Conservation (phyloP, 2,113 vertebrate species). For the Octodon degus region DNA sequence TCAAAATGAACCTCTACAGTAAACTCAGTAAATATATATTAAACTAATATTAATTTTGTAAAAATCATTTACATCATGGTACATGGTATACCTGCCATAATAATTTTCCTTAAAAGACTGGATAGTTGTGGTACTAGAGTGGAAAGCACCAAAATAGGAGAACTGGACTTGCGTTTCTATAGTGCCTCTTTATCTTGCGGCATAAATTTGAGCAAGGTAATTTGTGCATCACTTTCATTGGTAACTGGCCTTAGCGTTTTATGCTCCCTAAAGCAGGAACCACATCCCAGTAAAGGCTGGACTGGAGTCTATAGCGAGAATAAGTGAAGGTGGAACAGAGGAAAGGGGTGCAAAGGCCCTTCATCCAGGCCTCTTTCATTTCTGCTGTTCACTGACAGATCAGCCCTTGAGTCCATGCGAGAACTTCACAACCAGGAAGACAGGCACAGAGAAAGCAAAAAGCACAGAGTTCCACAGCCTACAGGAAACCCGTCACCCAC, state of each 20-base stretch:
- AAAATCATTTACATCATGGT: not conserved
- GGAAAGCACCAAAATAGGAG: not conserved
- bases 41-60: not conserved
- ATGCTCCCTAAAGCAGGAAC: not conserved
- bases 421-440: not conserved
- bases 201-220: not conserved
- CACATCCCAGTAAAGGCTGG: not conserved
- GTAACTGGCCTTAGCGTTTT: not conserved
- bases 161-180: not conserved
- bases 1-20: constrained; percentile 32
- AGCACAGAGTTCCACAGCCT: not conserved
- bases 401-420: not conserved
- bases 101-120: not conserved
- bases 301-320: not conserved
- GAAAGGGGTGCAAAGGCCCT: not conserved
- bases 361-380: not conserved
- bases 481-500: not conserved
- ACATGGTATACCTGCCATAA: not conserved
- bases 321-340: not conserved
- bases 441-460: not conserved
- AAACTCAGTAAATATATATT: constrained; percentile 38
- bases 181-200: not conserved
- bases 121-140: not conserved
- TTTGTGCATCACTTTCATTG: not conserved
- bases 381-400: not conserved